phyloP scores from a whole-genome alignment of 1,140 invertebrate species.

The Drosophila virilis region DNA sequence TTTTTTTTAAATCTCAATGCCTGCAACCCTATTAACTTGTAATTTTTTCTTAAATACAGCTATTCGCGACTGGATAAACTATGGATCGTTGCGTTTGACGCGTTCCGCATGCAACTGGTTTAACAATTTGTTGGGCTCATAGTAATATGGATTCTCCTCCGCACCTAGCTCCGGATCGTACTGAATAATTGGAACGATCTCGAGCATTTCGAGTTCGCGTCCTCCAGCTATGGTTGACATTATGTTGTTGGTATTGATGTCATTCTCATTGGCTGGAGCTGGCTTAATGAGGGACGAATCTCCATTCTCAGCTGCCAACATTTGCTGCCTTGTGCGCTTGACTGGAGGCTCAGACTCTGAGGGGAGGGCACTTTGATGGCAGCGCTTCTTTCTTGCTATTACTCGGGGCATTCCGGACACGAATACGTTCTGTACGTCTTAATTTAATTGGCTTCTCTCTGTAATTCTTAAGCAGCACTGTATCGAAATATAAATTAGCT shows the following conservation, averaged over 20 bases:
- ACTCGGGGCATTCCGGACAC: not conserved
- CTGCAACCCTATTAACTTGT: not conserved
- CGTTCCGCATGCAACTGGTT: conserved; percentile 12
- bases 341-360: not conserved
- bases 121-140: conserved; percentile 17
- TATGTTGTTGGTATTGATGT: not conserved
- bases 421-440: not conserved
- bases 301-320: not conserved
- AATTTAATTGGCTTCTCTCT: not conserved
- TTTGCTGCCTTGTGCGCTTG: not conserved
- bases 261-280: not conserved
- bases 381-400: not conserved
- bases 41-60: not conserved
- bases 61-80: not conserved
- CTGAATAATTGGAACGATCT: not conserved
- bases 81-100: not conserved
- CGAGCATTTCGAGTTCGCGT: not conserved
- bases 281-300: not conserved
- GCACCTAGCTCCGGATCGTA: conserved; percentile 17
- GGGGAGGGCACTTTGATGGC: not conserved
- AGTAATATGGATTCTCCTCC: conserved; percentile 17
- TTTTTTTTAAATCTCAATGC: not conserved
- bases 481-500: not conserved
- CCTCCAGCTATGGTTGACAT: not conserved
- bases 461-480: not conserved